A percentile compares a stretch with the other conserved stretches of the same genome.
Evolutionary conservation across 2,888 invertebrate species (phyloP).

Genomic region (Neoaliturus tenellus): DNA sequence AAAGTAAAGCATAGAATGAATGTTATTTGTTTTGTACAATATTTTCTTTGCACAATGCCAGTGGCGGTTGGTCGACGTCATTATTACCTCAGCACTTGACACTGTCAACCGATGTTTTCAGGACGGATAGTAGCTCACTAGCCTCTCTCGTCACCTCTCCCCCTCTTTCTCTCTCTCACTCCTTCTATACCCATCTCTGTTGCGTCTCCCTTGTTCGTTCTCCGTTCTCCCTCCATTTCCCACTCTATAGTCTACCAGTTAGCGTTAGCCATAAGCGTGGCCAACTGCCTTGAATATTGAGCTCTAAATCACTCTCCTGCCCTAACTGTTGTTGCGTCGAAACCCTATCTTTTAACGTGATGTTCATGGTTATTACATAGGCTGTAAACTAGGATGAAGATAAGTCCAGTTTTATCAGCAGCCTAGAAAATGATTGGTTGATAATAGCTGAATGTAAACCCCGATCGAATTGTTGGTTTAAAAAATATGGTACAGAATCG

Average conservation of each 20-base stretch:
- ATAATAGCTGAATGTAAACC: too few species aligned
- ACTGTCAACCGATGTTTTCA: neutral
- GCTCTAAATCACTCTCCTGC: conserved; percentile 1
- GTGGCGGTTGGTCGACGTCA: neutral
- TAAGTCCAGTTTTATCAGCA: too few species aligned
- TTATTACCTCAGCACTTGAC: neutral
- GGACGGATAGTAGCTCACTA: conserved; percentile 29
- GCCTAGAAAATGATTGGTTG: too few species aligned
- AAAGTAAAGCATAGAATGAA: too few species aligned
- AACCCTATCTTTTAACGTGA: too few species aligned
- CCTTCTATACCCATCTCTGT: neutral
- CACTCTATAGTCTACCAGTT: conserved; percentile 5
- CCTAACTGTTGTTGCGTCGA: neutral
- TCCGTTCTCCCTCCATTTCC: neutral
- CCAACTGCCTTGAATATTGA: conserved; percentile 7
- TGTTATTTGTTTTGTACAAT: neutral
- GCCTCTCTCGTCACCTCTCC: conserved; percentile 27
- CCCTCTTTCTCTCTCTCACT: conserved; percentile 15
- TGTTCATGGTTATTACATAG: too few species aligned
- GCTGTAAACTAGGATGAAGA: too few species aligned
- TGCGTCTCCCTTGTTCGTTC: neutral
- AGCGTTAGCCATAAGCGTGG: neutral
- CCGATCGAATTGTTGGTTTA: too few species aligned
- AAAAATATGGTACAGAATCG: too few species aligned
- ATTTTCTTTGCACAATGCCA: neutral